Base-by-base conservation (phyloP, 2,113 vertebrate genomes). In the Petromus typicus region DNA sequence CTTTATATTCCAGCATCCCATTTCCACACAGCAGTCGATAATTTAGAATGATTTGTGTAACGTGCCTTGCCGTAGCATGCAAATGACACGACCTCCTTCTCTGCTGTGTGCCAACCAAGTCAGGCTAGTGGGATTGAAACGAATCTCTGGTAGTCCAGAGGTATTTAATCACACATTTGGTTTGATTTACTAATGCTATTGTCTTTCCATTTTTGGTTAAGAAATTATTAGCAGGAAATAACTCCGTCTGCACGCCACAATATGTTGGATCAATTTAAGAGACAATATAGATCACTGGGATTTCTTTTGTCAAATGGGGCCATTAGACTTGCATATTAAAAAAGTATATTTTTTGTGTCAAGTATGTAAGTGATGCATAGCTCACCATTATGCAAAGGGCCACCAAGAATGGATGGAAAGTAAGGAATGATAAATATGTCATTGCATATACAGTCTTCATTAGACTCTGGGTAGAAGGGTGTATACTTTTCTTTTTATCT, bases 181-280 rank as follows among this genome's bases (percentile, higher is more conserved):
- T 97, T 97, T 98, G 98, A 99, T 98, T 98, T 98, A 98, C 97
- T 92, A 97, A 96, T 94, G 90, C 95, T 97, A 96, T 98, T 98
- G 97, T 98, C 90, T 98, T 98, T 97, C 95, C 90, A 90, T 98
- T 98, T 96, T 97, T 89, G 91, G 96, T 95, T 97, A 97, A 96
- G 87, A 96, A 97, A 98, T 98, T 97, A 97, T 90, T 95, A 98
- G 97, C 94, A 96, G 97, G 96, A 97, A 97, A 97, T 86, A 97
- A 97, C 94, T 95, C 22, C 56, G 95, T 76, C 97, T 64, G 56
- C 96, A 98, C 32, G 61, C 75, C 92, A 95, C 2, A 32, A 97
- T 96, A 97, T 94, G 95, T 92, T 97, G 88, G 90, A 97, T 97
- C 94, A 92, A 95, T 98, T 98, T 98, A 97, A 96, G 91, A 97